phyloP scores from a whole-genome alignment of 1,140 invertebrate species.

The Delia radicum region DNA sequence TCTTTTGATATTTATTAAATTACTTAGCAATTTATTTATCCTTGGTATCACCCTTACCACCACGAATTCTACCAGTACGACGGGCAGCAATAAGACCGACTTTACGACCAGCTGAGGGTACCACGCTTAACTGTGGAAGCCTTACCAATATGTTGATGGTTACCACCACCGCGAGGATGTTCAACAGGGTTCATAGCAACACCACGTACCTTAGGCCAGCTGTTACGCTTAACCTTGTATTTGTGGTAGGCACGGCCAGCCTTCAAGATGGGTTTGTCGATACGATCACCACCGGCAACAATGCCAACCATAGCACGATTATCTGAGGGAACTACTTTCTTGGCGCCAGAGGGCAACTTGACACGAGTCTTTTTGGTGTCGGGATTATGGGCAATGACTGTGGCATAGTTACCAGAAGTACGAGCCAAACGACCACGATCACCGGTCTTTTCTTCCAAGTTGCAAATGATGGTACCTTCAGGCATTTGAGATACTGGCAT shows the following conservation, averaged over 20 bases:
- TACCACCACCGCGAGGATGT: conserved; percentile 99
- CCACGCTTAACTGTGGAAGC: conserved; percentile 98
- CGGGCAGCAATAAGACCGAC: conserved; percentile 99
- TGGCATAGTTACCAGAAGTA: conserved; percentile 98
- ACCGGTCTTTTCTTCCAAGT: conserved; percentile 98
- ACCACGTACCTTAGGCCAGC: conserved; percentile 95
- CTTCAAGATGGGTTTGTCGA: conserved; percentile 99
- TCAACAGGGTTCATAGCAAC: conserved; percentile 96
- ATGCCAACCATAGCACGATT: conserved; percentile 99
- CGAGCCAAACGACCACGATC: conserved; percentile 95
- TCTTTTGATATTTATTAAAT: conserved; percentile 15
- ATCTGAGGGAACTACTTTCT: conserved; percentile 95
- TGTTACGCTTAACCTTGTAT: conserved; percentile 99
- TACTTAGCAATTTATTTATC: conserved; percentile 58
- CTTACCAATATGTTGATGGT: conserved; percentile 99
- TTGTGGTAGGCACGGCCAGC: conserved; percentile 99
- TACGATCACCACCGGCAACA: conserved; percentile 98
- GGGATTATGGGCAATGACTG: conserved; percentile 97
- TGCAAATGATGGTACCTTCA: conserved; percentile 99
- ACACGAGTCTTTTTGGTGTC: conserved; percentile 95
- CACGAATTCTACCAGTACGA: conserved; percentile 98
- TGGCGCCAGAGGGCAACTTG: conserved; percentile 97
- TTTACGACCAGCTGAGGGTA: conserved; percentile 97
- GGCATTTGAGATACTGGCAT: conserved; percentile 97
- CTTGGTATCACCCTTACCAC: conserved; percentile 88